A percentile compares a stretch with the other conserved stretches of the same genome.
Evolutionary conservation across 1,140 invertebrate genomes (phyloP).

Genomic region (Pygmarrhopalites habei): DNA sequence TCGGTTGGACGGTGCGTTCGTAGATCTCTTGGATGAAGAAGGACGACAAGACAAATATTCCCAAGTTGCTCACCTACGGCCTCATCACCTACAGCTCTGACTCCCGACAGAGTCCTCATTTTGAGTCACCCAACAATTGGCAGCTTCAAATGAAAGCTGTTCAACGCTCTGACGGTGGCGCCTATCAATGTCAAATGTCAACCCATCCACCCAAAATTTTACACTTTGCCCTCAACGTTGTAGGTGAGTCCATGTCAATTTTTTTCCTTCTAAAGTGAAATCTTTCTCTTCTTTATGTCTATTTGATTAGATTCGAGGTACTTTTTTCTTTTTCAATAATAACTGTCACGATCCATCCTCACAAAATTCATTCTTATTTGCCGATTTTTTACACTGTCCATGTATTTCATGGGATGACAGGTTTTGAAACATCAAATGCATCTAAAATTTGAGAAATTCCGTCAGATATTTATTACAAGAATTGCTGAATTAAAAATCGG

Average conservation of each 20-base stretch:
- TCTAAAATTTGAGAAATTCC: too few species aligned
- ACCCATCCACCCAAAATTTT: slow-evolving; percentile 66
- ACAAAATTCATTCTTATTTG: too few species aligned
- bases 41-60: slow-evolving; percentile 30
- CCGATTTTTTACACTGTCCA: too few species aligned
- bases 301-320: too few species aligned
- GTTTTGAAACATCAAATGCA: too few species aligned
- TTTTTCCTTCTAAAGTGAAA: too few species aligned
- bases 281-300: not conserved
- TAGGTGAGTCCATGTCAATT: slow-evolving; percentile 49
- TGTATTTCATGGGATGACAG: too few species aligned
- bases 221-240: slow-evolving; percentile 62
- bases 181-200: slow-evolving; percentile 72
- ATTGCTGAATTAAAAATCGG: too few species aligned
- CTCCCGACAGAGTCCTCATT: slow-evolving; percentile 61
- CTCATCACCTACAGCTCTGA: slow-evolving; percentile 69
- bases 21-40: slow-evolving; percentile 39
- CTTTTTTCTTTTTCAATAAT: too few species aligned
- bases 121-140: slow-evolving; percentile 68
- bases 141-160: slow-evolving; percentile 49
- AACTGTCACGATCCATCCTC: too few species aligned
- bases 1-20: too few species aligned
- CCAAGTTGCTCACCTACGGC: slow-evolving; percentile 45
- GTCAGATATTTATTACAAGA: too few species aligned
- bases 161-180: slow-evolving; percentile 61